Percentiles rank a stretch among this genome's conserved stretches.
Evolutionary conservation across 1,140 invertebrate genomes (phyloP).

Genomic region (Anastatus disparis): DNA sequence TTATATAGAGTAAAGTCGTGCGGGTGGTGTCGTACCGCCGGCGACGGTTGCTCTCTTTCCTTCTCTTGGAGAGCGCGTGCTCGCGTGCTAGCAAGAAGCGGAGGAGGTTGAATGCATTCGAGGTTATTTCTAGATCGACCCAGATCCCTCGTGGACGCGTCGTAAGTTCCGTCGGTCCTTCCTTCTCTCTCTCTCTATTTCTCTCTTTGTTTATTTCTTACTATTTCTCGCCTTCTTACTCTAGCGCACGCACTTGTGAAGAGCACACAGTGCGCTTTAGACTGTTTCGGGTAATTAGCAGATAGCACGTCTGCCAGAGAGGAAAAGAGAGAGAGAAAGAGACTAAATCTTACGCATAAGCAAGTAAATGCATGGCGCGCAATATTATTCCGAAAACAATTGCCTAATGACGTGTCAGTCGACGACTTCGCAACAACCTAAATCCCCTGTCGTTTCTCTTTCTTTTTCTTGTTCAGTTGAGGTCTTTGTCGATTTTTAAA

Average conservation of each 20-base stretch:
- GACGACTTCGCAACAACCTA: conserved; percentile 10
- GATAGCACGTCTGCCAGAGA: conserved; percentile 53
- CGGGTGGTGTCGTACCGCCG: conserved; percentile 38
- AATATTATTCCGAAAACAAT: conserved; percentile 45
- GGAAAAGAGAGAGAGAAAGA: conserved; percentile 10
- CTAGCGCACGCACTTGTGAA: not conserved
- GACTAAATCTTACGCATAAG: no score
- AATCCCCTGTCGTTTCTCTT: not conserved
- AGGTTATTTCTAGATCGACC: conserved; percentile 63
- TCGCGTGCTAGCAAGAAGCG: not conserved
- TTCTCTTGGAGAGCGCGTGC: conserved; percentile 4
- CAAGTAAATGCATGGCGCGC: conserved; percentile 39
- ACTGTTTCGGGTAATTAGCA: conserved; percentile 64
- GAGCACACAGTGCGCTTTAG: conserved; percentile 53
- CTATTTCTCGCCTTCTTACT: no score
- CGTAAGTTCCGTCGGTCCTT: conserved; percentile 37
- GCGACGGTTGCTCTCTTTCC: conserved; percentile 41
- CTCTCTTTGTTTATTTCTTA: not conserved
- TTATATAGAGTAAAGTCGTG: not conserved
- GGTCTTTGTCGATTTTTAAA: conserved; percentile 18
- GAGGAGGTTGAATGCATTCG: conserved; percentile 58
- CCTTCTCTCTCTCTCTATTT: not conserved
- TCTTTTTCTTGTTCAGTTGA: no score
- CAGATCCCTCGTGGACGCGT: conserved; percentile 56
- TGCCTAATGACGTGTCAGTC: conserved; percentile 30